Percentiles rank a stretch among this genome's conserved stretches.
Evolutionary conservation across 2,888 invertebrate species (phyloP).

Genomic region (Villa cingulata): DNA sequence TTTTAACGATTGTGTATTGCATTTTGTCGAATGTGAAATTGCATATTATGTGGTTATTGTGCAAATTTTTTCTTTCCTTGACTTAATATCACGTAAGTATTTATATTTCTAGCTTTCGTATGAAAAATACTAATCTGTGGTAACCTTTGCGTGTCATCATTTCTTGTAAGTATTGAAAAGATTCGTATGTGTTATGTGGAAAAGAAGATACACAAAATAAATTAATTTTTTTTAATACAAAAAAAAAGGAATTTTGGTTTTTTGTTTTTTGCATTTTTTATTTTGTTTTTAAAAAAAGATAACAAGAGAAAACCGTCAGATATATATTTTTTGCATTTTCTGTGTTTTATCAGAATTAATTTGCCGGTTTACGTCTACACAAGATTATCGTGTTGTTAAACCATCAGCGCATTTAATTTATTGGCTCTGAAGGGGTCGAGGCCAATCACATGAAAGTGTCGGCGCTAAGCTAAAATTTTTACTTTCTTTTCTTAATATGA

Average conservation of each 20-base stretch:
- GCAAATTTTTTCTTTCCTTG: no score
- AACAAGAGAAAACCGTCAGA: background rate
- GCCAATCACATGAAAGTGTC: slow-evolving; percentile 1
- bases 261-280: no score
- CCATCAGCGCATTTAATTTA: slow-evolving; percentile 15
- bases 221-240: no score
- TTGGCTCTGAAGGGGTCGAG: slow-evolving; percentile 5
- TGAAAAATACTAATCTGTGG: background rate
- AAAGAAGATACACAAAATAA: background rate
- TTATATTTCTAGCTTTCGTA: background rate
- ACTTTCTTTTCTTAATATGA: background rate
- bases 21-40: no score
- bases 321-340: slow-evolving; percentile 5
- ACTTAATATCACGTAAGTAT: no score
- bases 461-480: background rate
- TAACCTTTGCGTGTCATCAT: background rate
- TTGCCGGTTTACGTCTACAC: slow-evolving; percentile 16
- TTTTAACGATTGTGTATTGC: no score
- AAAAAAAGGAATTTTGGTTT: no score
- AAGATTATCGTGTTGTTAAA: slow-evolving; percentile 15
- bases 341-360: slow-evolving; percentile 16
- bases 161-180: background rate
- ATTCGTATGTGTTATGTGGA: background rate
- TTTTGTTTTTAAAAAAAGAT: background rate
- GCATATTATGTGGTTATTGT: no score